These are phyloP conservation scores for Lethrus apterus DNA, from an alignment of 1,140 invertebrate genomes.

Conservation along the genomic window DNA sequence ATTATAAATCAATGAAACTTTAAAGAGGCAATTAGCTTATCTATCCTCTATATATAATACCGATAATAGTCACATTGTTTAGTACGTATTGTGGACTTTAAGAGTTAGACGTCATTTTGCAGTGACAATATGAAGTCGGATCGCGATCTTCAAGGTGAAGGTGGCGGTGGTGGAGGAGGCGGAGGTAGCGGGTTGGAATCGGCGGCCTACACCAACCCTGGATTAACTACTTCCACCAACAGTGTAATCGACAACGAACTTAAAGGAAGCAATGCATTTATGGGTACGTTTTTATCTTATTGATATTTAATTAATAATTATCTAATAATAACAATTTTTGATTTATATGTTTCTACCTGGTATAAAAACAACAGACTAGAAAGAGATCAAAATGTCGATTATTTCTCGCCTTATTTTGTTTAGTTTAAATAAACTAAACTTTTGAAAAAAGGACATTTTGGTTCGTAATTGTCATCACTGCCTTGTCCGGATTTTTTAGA, in stretches of 20 bases:
- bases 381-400: background rate
- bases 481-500: too few relatives aligned
- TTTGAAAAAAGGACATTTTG: background rate
- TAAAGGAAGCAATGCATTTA: conserved; percentile 7
- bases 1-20: too few relatives aligned
- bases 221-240: conserved; percentile 1
- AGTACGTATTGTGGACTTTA: background rate
- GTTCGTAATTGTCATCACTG: too few relatives aligned
- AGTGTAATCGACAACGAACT: conserved; percentile 5
- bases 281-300: conserved; percentile 5
- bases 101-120: conserved; percentile 1
- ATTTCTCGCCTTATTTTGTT: background rate
- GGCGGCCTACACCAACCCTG: conserved; percentile 4
- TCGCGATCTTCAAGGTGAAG: conserved; percentile 7
- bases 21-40: background rate
- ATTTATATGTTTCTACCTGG: background rate
- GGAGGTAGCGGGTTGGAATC: background rate
- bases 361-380: too few relatives aligned
- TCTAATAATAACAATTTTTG: background rate
- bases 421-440: background rate
- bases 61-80: background rate
- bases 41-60: conserved; percentile 6
- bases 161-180: conserved; percentile 1
- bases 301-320: too few relatives aligned
- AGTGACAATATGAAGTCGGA: conserved; percentile 14